Evolutionary conservation across 2,888 invertebrate genomes (phyloP).

Genomic region (Patella depressa): DNA sequence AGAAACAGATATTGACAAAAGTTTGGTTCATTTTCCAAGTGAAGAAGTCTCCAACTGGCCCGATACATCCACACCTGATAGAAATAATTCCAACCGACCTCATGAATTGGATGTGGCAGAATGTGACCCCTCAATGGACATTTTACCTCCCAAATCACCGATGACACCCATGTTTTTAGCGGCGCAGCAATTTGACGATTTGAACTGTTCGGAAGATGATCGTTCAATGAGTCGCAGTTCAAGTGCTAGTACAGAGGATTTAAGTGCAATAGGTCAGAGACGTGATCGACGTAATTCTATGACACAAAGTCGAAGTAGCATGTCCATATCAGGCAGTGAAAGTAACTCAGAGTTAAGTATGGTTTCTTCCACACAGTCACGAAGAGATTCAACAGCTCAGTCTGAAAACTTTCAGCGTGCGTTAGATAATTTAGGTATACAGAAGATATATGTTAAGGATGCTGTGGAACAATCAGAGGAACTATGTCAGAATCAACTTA

Average conservation of each 20-base stretch:
- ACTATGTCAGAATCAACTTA: constrained; percentile 75
- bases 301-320: constrained; percentile 15
- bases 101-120: not conserved
- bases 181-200: constrained; percentile 44
- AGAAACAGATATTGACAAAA: not conserved
- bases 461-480: constrained; percentile 74
- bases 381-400: constrained; percentile 34
- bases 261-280: constrained; percentile 43
- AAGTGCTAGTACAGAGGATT: constrained; percentile 63
- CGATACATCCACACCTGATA: constrained; percentile 20
- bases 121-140: not conserved
- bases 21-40: not conserved
- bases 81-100: not conserved
- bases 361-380: constrained; percentile 12
- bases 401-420: constrained; percentile 50
- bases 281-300: constrained; percentile 31
- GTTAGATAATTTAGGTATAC: constrained; percentile 54
- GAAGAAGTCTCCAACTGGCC: constrained; percentile 6
- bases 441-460: constrained; percentile 49
- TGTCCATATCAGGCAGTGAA: constrained; percentile 19
- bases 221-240: constrained; percentile 59
- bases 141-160: constrained; percentile 34
- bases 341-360: constrained; percentile 21
- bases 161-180: constrained; percentile 55
- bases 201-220: constrained; percentile 48